Evolutionary conservation across 1,140 invertebrate genomes (phyloP).

Genomic region (Orchesella cincta): DNA sequence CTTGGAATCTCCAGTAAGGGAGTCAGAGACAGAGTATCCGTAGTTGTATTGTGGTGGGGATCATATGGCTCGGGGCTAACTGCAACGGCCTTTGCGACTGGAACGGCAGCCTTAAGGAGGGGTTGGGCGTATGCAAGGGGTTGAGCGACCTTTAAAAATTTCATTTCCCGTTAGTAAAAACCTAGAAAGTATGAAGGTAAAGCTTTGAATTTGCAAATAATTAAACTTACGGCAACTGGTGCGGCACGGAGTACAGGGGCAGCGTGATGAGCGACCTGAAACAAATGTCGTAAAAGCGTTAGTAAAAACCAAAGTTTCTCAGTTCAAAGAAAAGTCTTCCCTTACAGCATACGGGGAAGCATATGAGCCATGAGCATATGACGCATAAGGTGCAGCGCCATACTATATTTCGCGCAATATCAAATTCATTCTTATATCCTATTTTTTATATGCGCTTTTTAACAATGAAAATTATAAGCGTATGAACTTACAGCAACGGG

Average conservation of each 20-base stretch:
- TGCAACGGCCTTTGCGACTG: constrained; percentile 17
- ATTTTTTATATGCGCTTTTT: background rate
- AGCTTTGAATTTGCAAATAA: background rate
- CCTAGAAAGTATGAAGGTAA: too few relatives aligned
- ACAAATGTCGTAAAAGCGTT: background rate
- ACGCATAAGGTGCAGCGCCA: background rate
- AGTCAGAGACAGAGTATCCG: constrained; percentile 65
- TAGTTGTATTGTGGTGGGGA: constrained; percentile 43
- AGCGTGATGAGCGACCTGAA: background rate
- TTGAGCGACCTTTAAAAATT: background rate
- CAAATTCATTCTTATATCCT: background rate
- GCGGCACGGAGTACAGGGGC: background rate
- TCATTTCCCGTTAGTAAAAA: too few relatives aligned
- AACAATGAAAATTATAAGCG: too few relatives aligned
- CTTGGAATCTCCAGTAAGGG: constrained; percentile 68
- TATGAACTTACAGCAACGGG: too few relatives aligned
- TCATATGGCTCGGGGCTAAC: constrained; percentile 41
- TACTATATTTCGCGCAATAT: background rate
- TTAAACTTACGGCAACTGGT: background rate
- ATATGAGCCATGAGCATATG: too few relatives aligned
- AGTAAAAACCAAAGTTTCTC: background rate
- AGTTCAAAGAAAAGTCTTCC: background rate
- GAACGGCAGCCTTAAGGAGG: background rate
- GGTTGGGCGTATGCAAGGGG: background rate
- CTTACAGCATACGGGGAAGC: background rate